phyloP scores from a whole-genome alignment of 2,113 vertebrate genomes.

The Hypanus sabinus region DNA sequence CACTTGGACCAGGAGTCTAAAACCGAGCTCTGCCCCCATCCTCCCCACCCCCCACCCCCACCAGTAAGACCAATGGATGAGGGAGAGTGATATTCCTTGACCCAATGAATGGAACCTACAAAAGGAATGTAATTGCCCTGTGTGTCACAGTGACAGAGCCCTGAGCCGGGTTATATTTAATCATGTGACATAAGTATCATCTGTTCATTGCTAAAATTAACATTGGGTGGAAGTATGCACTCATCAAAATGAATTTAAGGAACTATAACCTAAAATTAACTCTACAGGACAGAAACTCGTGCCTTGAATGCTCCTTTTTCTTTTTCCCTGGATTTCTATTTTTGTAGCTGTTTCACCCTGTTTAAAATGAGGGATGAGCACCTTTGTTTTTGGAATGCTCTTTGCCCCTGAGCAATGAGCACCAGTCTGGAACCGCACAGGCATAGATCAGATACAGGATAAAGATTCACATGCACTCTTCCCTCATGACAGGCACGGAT shows the following conservation, averaged over 20 bases:
- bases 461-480: neutral
- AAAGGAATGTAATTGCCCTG: neutral
- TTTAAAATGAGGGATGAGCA: neutral
- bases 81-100: neutral
- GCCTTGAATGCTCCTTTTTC: neutral
- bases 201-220: slow-evolving; percentile 33
- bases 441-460: neutral
- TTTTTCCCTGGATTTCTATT: neutral
- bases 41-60: too few relatives aligned
- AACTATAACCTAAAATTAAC: slow-evolving; percentile 14
- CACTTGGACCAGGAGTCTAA: neutral
- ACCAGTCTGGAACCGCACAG: neutral
- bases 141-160: slow-evolving; percentile 10
- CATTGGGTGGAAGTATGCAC: neutral
- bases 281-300: neutral
- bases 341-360: neutral
- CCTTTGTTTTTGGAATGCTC: neutral
- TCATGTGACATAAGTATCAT: slow-evolving; percentile 32
- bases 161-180: slow-evolving; percentile 16
- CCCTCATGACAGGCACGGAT: neutral
- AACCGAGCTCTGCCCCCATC: too few relatives aligned
- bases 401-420: neutral
- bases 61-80: neutral
- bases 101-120: neutral
- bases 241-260: neutral